Conservation (phyloP, 2,797 vertebrate genomes). For the Poecilia velifera region DNA sequence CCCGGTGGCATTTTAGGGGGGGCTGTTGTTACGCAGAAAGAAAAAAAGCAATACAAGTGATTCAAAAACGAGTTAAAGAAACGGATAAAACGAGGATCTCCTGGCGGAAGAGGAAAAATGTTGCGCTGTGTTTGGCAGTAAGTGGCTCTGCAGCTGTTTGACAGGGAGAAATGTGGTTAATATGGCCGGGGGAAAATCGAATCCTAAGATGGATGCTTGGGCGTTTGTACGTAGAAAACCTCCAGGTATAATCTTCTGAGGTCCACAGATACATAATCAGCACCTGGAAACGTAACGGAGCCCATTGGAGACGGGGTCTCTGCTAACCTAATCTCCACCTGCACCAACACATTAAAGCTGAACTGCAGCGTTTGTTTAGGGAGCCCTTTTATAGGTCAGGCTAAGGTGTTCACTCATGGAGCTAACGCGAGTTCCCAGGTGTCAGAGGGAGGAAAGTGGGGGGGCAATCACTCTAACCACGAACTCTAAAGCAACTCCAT, state of each 20-base stretch:
- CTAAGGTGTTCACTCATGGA: conserved; percentile 70
- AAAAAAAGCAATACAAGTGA: conserved; percentile 44
- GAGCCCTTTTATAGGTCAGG: conserved; percentile 67
- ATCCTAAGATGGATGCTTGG: conserved; percentile 73
- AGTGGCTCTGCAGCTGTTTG: conserved; percentile 32
- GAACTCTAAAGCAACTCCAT: conserved; percentile 61
- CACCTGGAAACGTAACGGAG: conserved; percentile 32
- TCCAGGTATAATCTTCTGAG: conserved; percentile 46
- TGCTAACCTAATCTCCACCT: conserved; percentile 47
- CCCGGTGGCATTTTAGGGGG: conserved; percentile 38
- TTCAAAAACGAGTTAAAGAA: conserved; percentile 39
- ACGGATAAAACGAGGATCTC: conserved; percentile 33
- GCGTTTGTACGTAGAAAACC: conserved; percentile 64
- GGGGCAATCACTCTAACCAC: conserved; percentile 50
- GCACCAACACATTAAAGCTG: conserved; percentile 47
- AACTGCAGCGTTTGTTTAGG: conserved; percentile 60
- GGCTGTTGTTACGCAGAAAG: conserved; percentile 32
- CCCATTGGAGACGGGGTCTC: conserved; percentile 46
- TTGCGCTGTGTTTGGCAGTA: conserved; percentile 45
- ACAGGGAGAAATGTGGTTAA: conserved; percentile 72
- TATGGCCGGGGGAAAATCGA: conserved; percentile 62
- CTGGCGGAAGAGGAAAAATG: background rate
- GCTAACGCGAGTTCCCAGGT: conserved; percentile 66
- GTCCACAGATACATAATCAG: conserved; percentile 45
- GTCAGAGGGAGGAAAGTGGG: conserved; percentile 38